A percentile compares a stretch with the other conserved stretches of the same genome.
phyloP scores from a whole-genome alignment of 2,113 vertebrate genomes.

The Phaethon lepturus region DNA sequence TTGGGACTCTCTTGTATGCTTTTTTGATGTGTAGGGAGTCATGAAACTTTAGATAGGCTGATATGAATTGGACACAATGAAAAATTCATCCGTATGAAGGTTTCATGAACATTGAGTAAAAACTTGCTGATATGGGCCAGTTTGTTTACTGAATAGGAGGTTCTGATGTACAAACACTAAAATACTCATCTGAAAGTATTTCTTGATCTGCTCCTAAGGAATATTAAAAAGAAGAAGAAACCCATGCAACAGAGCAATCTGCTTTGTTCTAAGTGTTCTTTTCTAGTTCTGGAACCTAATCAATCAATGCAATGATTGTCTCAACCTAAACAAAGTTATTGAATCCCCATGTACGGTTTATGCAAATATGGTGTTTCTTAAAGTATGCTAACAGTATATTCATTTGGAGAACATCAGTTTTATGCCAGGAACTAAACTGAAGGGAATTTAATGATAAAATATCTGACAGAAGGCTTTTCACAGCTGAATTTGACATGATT shows the following conservation, averaged over 20 bases:
- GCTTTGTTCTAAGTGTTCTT: background rate
- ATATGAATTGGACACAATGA: background rate
- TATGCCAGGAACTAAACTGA: slow-evolving; percentile 26
- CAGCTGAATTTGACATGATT: slow-evolving; percentile 14
- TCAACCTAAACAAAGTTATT: background rate
- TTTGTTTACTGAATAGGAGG: background rate
- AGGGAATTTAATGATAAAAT: slow-evolving; percentile 20
- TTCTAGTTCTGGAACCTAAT: background rate
- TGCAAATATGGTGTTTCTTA: background rate
- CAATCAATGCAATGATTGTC: background rate
- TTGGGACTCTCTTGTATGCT: background rate
- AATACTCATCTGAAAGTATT: background rate
- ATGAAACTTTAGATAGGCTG: background rate
- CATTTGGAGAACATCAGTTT: background rate
- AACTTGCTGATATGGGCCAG: background rate
- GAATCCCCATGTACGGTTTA: background rate
- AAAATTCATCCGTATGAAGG: background rate
- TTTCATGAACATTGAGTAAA: background rate
- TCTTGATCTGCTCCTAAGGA: background rate
- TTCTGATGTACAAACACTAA: background rate
- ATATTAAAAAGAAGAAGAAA: background rate
- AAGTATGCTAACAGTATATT: background rate
- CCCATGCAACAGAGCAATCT: background rate
- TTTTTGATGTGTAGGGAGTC: background rate
- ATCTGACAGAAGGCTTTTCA: slow-evolving; percentile 26